Conservation (phyloP, 1,140 invertebrate genomes). For the Nasonia longicornis region DNA sequence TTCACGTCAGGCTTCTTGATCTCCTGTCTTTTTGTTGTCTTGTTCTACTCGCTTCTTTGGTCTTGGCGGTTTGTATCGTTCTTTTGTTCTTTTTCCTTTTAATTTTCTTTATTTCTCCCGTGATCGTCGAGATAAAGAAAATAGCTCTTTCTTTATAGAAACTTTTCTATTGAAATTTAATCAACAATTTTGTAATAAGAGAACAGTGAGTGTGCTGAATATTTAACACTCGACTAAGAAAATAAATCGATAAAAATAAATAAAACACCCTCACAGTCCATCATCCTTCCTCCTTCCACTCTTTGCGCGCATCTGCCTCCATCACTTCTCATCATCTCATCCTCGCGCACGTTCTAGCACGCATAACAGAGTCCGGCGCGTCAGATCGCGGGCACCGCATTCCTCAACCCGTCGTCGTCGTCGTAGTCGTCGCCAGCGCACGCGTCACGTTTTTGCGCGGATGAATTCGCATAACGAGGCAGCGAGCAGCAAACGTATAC, state of each 20-base stretch:
- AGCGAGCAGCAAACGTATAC: not conserved
- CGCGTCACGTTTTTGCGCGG: slow-evolving; percentile 47
- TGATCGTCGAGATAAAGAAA: no score
- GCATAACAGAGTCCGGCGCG: not conserved
- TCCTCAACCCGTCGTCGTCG: slow-evolving; percentile 34
- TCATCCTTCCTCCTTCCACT: not conserved
- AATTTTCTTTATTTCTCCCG: not conserved
- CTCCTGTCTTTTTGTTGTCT: not conserved
- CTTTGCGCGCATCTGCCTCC: not conserved
- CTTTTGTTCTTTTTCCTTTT: not conserved
- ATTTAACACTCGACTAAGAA: not conserved
- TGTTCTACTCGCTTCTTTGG: not conserved
- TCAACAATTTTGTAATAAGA: no score
- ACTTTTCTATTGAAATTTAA: no score
- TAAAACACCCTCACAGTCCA: not conserved
- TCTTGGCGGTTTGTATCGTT: not conserved
- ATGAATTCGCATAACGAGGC: slow-evolving; percentile 47
- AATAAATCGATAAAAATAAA: not conserved
- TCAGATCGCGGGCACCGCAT: slow-evolving; percentile 41
- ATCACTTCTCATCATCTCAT: not conserved
- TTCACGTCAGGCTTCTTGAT: slow-evolving; percentile 29
- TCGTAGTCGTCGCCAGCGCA: not conserved
- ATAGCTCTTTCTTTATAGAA: no score
- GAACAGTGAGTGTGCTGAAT: no score
- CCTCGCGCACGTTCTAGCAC: not conserved